Evolutionary conservation across 2,888 invertebrate species (phyloP).

Genomic region (Mechanitis messenoides): DNA sequence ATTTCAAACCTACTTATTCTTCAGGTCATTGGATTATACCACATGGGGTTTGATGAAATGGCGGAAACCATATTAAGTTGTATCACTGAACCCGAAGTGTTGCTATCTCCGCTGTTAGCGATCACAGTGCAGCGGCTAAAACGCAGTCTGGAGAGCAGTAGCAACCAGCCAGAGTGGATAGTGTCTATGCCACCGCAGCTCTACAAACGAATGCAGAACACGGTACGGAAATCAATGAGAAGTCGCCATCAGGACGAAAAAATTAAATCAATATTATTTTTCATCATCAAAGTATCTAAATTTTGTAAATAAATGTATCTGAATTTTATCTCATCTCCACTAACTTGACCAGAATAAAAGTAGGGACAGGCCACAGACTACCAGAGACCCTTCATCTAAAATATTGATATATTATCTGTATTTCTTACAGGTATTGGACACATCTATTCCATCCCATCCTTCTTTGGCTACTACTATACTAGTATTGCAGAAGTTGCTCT

Average conservation of each 20-base stretch:
- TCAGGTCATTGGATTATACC: slow-evolving; percentile 78
- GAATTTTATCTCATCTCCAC: no score
- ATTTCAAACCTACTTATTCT: neutral
- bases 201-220: slow-evolving; percentile 83
- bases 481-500: slow-evolving; percentile 51
- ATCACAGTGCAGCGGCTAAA: slow-evolving; percentile 89
- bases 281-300: no score
- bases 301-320: no score
- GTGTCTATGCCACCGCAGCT: slow-evolving; percentile 86
- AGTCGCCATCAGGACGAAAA: no score
- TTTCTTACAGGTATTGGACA: slow-evolving; percentile 52
- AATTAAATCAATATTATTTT: no score
- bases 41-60: slow-evolving; percentile 78
- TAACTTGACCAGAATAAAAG: no score
- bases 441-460: slow-evolving; percentile 60
- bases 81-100: slow-evolving; percentile 80
- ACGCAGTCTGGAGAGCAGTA: slow-evolving; percentile 77
- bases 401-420: slow-evolving; percentile 7
- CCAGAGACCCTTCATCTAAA: slow-evolving; percentile 23
- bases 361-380: no score
- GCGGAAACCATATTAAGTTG: slow-evolving; percentile 79
- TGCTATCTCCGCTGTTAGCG: slow-evolving; percentile 84
- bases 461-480: slow-evolving; percentile 51
- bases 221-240: slow-evolving; percentile 55
- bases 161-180: slow-evolving; percentile 80